Evolutionary conservation across 1,140 invertebrate species (phyloP), one percentile per base, ranked within the genome.

Genomic region (Ectropis grisescens): DNA sequence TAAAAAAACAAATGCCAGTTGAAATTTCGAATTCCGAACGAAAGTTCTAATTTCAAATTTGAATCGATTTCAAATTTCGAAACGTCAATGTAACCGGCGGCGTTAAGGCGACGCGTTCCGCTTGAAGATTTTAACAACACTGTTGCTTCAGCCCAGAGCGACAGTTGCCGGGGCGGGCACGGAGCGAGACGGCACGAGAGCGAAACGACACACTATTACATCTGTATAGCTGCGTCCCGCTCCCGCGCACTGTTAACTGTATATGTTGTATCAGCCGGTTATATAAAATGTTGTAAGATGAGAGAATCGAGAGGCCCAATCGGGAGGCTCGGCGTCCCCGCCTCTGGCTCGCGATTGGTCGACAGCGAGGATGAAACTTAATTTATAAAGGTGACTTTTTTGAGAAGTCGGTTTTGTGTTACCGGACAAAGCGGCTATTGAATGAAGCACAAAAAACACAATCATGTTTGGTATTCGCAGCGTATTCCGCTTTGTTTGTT

Each of bases 351-450:
- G 28, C 28, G 13, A 78, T 81, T 81, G 75, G 75, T 38, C 25
- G 36, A 16, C 14, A 11, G 36, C 7, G 27, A 56, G 47, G 52
- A 53, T 71, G 70, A 76, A 76, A 74, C 74, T 79, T 76, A 71
- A 75, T 66, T 80, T 80, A 68, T 62, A 78, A 80, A 78, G 64
- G 72, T 78, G 72, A 76, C 70, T 78, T 70, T 74, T 74, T 74
- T 58, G 64, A 75, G 58, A 67, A 65, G 50, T 49, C 46, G 55
- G 61, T 61, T 61, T 51, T 61, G 57, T n/a, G n/a, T n/a, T n/a
- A n/a, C n/a, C 51, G 51, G 47, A 69, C 68, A 69, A 70, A 61
- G 43, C n/a, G n/a, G n/a, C 55, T 53, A 72, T 78, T 69, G 67
- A 70, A 65, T 66, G 50, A 51, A 43, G 52, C 50, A 67, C 58